These are phyloP conservation scores for Lasiurus borealis DNA, from an alignment of 2,113 vertebrate species.

Conservation along the genomic window DNA sequence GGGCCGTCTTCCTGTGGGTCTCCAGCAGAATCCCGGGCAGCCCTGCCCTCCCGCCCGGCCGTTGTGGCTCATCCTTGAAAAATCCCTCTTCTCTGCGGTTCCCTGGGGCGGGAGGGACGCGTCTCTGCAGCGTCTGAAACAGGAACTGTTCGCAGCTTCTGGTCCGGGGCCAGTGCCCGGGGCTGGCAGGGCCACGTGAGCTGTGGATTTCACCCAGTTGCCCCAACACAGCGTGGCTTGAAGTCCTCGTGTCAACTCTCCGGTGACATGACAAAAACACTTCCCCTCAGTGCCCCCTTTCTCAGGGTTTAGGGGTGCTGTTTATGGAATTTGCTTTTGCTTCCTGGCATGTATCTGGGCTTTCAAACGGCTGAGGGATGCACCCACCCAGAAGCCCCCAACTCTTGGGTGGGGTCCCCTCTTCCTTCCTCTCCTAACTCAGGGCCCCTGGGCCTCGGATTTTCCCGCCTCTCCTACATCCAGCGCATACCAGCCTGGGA, in stretches of 20 bases:
- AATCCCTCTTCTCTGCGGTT: slow-evolving; percentile 79
- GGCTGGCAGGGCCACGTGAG: not conserved
- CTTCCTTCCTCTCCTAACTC: not conserved
- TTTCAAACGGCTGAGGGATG: not conserved
- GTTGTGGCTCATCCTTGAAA: slow-evolving; percentile 48
- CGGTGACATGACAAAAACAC: not conserved
- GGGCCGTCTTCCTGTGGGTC: slow-evolving; percentile 72
- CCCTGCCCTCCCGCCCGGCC: slow-evolving; percentile 42
- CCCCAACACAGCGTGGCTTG: not conserved
- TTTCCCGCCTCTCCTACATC: too few species aligned
- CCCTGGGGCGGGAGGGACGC: slow-evolving; percentile 30
- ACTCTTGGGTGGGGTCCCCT: not conserved
- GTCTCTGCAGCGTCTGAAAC: slow-evolving; percentile 41
- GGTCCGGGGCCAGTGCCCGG: not conserved
- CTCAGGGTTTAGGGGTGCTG: not conserved
- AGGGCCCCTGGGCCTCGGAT: not conserved
- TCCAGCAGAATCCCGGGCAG: slow-evolving; percentile 72
- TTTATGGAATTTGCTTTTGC: not conserved
- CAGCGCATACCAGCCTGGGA: not conserved
- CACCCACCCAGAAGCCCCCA: too few species aligned
- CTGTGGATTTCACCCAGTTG: not conserved
- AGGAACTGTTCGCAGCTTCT: not conserved
- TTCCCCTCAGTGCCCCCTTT: not conserved
- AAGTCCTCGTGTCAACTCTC: not conserved
- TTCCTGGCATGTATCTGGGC: too few species aligned